phyloP scores from a whole-genome alignment of 2,888 invertebrate species.

The Seira musarum region DNA sequence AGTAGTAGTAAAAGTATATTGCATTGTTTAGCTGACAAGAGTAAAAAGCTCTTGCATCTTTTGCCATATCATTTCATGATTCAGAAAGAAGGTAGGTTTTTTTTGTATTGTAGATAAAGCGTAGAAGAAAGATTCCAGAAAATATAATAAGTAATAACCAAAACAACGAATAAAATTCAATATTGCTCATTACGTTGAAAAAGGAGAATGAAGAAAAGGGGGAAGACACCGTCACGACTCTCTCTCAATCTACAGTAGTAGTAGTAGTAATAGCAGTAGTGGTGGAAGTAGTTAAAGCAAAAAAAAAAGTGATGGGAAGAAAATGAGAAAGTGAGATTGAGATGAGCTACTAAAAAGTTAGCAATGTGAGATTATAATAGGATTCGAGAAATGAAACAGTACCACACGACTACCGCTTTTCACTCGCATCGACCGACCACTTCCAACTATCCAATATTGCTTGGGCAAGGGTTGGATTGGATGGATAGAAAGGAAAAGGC shows the following conservation, averaged over 20 bases:
- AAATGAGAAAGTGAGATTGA: conserved; percentile 14
- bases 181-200: conserved; percentile 51
- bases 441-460: neutral
- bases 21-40: too few relatives aligned
- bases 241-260: too few relatives aligned
- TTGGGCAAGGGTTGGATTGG: too few relatives aligned
- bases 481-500: too few relatives aligned
- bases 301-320: conserved; percentile 36
- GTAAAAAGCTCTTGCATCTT: too few relatives aligned
- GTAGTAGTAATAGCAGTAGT: too few relatives aligned
- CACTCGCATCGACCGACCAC: neutral
- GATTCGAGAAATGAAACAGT: conserved; percentile 41
- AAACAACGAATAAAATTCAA: conserved; percentile 60
- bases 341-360: conserved; percentile 53
- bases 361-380: conserved; percentile 55
- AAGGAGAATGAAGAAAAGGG: conserved; percentile 30
- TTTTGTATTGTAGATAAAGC: neutral
- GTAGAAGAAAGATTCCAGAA: conserved; percentile 30
- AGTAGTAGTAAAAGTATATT: too few relatives aligned
- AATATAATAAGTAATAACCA: conserved; percentile 44
- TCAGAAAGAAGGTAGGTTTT: too few relatives aligned
- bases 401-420: conserved; percentile 18
- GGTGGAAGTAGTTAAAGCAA: neutral
- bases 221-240: conserved; percentile 15
- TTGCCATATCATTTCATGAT: too few relatives aligned